Base-by-base conservation (phyloP, 2,888 invertebrate species). In the Cryptocephalus primarius region DNA sequence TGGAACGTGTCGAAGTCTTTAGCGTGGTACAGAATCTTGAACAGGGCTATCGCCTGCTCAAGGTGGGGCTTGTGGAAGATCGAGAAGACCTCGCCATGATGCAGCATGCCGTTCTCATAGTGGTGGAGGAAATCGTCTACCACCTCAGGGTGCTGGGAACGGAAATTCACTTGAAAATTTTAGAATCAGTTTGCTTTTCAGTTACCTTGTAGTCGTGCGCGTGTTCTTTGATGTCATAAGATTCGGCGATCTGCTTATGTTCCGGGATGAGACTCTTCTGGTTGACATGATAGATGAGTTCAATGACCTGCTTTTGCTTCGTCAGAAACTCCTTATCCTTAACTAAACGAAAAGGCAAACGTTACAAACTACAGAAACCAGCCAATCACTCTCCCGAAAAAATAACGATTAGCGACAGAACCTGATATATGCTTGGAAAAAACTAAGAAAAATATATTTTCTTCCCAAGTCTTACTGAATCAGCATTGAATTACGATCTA, bases 1-100 rank as follows among this genome's bases (percentile, higher is more conserved):
- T 77, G 75, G 72, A 88, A 84, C 34, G 82, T 81, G 22, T 78
- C 75, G 64, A 77, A 85, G 63, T 83, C 80, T 64, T 82, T 83
- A 54, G 85, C 82, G 47, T 80, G 79, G 69, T 76, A 77, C 54
- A 88, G 73, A 46, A 82, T 71, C 61, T 82, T 77, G 69, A 82
- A 82, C 14, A 87, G 67, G 8, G 78, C 76, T 4, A 75, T 63
- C 9, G 78, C 80, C 62, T 87, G 80, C 57, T 77, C 74, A 43
- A 75, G 70, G 48, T 85, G 81, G 36, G 73, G 68, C 44, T 75
- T 72, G 62, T 81, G 72, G 61, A 75, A 76, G 61, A 76, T 72
- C 12, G 81, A 79, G 73, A 80, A 84, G 10, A 79, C 70, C 52
- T 79, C 73, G 39, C 75, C 75, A 40, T 74, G 72, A 1, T 80